A percentile compares a stretch with the other conserved stretches of the same genome.
Evolutionary conservation across 2,888 invertebrate species (phyloP).

Genomic region (Zaprionus bogoriensis): DNA sequence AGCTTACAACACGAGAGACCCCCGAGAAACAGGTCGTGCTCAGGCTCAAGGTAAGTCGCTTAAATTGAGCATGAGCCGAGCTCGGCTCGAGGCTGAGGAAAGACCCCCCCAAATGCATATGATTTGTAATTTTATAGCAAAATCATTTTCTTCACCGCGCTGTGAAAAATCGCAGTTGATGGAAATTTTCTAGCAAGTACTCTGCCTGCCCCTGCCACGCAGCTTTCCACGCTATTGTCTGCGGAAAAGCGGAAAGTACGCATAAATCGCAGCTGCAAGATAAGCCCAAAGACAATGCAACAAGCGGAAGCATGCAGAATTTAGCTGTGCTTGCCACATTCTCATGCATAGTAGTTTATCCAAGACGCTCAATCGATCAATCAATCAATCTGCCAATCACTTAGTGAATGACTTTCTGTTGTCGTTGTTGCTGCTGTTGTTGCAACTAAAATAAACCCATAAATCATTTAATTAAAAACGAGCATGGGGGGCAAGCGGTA

Average conservation of each 20-base stretch:
- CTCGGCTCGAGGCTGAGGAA: background rate
- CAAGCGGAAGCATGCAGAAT: constrained; percentile 7
- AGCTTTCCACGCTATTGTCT: background rate
- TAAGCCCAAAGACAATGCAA: constrained; percentile 16
- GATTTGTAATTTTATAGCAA: too few relatives aligned
- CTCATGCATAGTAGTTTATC: constrained; percentile 5
- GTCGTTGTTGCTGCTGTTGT: constrained; percentile 11
- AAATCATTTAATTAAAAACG: constrained; percentile 55
- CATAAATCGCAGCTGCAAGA: background rate
- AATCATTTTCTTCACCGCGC: too few relatives aligned
- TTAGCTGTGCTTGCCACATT: background rate
- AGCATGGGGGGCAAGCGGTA: background rate
- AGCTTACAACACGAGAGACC: constrained; percentile 13
- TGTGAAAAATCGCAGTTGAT: constrained; percentile 4
- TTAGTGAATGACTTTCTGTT: constrained; percentile 24
- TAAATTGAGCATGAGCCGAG: constrained; percentile 26
- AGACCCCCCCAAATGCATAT: background rate
- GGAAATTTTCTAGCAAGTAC: background rate
- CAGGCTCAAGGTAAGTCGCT: constrained; percentile 21
- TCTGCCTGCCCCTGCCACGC: background rate
- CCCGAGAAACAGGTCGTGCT: constrained; percentile 26
- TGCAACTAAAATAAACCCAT: constrained; percentile 25
- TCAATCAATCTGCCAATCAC: constrained; percentile 37
- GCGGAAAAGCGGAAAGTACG: background rate
- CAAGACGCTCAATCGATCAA: constrained; percentile 5